Base-by-base conservation (phyloP, 2,888 invertebrate species). In the Gortyna flavago region DNA sequence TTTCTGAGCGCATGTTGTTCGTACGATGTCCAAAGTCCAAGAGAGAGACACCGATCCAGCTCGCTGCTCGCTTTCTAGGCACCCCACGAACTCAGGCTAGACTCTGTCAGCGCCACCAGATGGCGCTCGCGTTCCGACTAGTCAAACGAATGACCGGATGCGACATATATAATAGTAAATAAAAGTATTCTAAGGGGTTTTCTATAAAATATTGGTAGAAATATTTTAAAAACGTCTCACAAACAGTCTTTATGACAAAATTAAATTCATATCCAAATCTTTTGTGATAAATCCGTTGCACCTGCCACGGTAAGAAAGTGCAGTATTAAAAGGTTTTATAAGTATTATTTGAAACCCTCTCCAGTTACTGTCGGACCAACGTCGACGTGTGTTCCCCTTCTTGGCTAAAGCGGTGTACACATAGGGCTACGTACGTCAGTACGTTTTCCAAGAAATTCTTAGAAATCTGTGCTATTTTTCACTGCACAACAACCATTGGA, bases 321-420 rank as follows among this genome's bases (percentile, higher is more conserved):
- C 85, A 87, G 89, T 85, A 89, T 90, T 90, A 87, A 89, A 89
- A 89, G 86, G 80, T 84, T 90, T 86, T 87, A 87, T 90, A 85
- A 85, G 88, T 89, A 85, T 88, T 90, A 89, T 90, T 89, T 86
- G 89, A 89, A 89, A 87, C 84, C 82, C 83, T 85, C 85, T 89
- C 84, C n/a, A 61, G 82, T 80, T 76, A 75, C 85, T 83, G 81
- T 87, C 83, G 77, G 84, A 80, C 81, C 73, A 76, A 80, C 72
- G 83, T 75, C 72, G 79, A 74, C 77, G 76, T 82, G 69, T 75
- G 81, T 80, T 80, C 68, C 72, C 67, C 35, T 70, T 86, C 83
- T 80, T 69, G 38, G 74, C 71, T 85, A 83, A 83, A 83, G 78
- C 84, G n/a, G 70, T 75, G 61, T 84, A 48, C 72, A 85, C 84